Base-by-base conservation (phyloP, 1,140 invertebrate species). In the Drosophila trapezifrons region DNA sequence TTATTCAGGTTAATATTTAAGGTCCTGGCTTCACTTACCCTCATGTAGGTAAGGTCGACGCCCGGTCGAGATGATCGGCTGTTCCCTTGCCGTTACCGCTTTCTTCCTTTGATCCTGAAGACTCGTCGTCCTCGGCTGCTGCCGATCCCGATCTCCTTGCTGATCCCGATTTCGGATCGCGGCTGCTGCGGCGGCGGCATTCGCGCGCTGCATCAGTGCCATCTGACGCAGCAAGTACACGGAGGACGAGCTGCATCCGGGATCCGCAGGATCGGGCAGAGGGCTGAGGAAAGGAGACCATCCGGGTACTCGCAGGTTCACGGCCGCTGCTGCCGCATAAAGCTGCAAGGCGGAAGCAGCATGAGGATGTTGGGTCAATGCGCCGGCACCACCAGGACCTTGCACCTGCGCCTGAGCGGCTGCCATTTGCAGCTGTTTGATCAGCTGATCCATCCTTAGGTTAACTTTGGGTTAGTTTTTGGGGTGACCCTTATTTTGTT, bases 201-300 rank as follows among this genome's bases (percentile, higher is more conserved):
- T 83, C n/a, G 72, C 84, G 13, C 66, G 74, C 18, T 90, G 84
- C 80, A 89, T 55, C 12, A 89, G 29, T n/a, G 84, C 85, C 84
- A 89, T 76, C 56, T 84, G 85, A 27, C 79, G 80, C 65, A 89
- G 51, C 77, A 87, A 72, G 12, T 89, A 66, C 2, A 80, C 58
- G 25, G 76, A 70, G 67, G 79, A 45, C 9, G 79, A 62, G 40
- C 35, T 59, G 47, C 12, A 40, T 8, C 38, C 38, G 43, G 40
- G 6, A 9, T 32, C 15, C 20, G 17, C 45, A 43, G 64, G 29
- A 40, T 42, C 25, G 2, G 38, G 3, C 4, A 71, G 43, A 8
- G 27, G 27, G 40, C 42, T 45, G 13, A 82, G 49, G 25, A 82
- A 81, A 12, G 86, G 76, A 25, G 83, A 49, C 85, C 85, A 90